phyloP scores from a whole-genome alignment of 2,797 vertebrate species.

The Sparus aurata region DNA sequence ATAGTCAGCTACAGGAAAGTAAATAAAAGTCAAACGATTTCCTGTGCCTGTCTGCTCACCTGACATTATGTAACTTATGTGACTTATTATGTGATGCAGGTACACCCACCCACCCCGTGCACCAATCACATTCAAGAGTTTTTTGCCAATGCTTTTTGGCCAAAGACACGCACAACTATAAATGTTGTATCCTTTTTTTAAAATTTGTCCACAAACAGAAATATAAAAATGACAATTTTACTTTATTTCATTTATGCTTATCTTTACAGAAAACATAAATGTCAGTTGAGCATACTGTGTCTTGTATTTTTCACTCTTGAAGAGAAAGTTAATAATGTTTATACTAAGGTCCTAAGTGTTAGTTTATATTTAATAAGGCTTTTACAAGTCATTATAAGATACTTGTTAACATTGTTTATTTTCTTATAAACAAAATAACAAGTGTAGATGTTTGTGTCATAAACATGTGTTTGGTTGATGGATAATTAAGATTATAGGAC shows the following conservation, averaged over 20 bases:
- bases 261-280: too few species aligned
- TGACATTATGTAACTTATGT: not conserved
- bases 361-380: too few species aligned
- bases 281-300: too few species aligned
- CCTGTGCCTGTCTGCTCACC: not conserved
- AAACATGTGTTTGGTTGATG: too few species aligned
- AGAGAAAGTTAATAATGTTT: not conserved
- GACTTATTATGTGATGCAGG: constrained; percentile 10
- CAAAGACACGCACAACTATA: not conserved
- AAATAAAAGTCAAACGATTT: not conserved
- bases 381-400: too few species aligned
- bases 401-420: too few species aligned
- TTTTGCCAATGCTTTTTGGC: constrained; percentile 4
- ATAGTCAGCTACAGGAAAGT: not conserved
- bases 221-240: not conserved
- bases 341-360: too few species aligned
- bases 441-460: too few species aligned
- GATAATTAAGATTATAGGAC: too few species aligned
- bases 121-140: constrained; percentile 56
- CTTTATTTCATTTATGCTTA: not conserved
- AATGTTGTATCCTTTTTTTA: not conserved
- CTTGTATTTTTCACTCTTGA: not conserved
- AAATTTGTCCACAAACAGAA: not conserved
- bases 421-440: too few species aligned
- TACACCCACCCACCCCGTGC: constrained; percentile 45